Evolutionary conservation across 2,797 vertebrate genomes (phyloP).

Genomic region (Enteromius afrohamiltoni): DNA sequence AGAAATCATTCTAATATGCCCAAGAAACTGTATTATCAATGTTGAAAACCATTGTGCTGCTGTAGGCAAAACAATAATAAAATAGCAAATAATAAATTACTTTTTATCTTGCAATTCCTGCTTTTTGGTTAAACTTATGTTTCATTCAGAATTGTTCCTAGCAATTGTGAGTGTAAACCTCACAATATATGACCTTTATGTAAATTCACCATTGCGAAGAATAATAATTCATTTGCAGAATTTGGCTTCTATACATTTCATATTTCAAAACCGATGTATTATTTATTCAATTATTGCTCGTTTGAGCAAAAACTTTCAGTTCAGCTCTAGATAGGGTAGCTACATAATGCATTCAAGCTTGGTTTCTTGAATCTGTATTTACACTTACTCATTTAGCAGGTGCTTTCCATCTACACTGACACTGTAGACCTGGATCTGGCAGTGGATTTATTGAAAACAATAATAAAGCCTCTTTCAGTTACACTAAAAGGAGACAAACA

Average conservation of each 20-base stretch:
- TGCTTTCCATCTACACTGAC: constrained; percentile 1
- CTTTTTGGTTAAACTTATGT: not conserved
- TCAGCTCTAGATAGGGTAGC: too few species aligned
- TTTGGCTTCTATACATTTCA: too few species aligned
- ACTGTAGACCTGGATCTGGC: not conserved
- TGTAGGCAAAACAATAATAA: not conserved
- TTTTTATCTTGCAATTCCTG: not conserved
- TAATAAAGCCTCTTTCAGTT: constrained; percentile 25
- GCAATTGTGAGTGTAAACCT: too few species aligned
- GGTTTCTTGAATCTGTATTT: not conserved
- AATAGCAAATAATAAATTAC: not conserved
- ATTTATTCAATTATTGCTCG: not conserved
- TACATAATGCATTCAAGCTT: not conserved
- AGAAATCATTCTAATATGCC: not conserved
- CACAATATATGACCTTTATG: too few species aligned
- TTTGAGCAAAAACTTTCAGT: not conserved
- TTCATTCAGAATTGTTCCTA: not conserved
- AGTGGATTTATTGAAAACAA: not conserved
- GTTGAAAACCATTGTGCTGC: not conserved
- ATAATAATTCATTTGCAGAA: too few species aligned
- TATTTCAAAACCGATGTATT: too few species aligned
- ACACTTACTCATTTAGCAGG: not conserved
- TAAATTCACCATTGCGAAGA: too few species aligned
- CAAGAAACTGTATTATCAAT: not conserved
- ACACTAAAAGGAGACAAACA: not conserved